phyloP scores from a whole-genome alignment of 92 coral and sea anemone genomes.

The Umimayanthus kanabou region DNA sequence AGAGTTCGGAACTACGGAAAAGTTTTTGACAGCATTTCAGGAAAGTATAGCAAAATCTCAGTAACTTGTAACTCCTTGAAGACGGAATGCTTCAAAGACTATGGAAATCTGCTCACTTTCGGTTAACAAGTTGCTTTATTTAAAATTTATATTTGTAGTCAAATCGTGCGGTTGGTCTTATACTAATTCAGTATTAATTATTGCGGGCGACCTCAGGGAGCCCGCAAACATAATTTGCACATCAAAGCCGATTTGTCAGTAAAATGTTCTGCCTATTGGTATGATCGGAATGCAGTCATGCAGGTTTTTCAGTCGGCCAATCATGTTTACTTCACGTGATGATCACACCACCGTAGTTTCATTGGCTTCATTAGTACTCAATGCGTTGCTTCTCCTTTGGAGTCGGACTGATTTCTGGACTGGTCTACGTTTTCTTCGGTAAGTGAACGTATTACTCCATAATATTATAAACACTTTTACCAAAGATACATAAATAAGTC shows the following conservation, averaged over 20 bases:
- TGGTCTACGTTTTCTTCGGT: background rate
- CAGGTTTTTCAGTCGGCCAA: background rate
- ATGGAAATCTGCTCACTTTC: too few relatives aligned
- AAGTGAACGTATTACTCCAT: background rate
- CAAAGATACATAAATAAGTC: conserved; percentile 18
- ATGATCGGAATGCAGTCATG: conserved; percentile 5
- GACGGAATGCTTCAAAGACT: too few relatives aligned
- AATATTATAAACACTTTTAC: conserved; percentile 7
- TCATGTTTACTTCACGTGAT: background rate
- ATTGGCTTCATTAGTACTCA: background rate
- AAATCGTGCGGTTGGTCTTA: too few relatives aligned
- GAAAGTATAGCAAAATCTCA: too few relatives aligned
- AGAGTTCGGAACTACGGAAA: too few relatives aligned
- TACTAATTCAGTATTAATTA: background rate
- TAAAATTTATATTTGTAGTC: too few relatives aligned
- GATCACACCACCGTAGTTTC: background rate
- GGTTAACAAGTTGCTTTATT: too few relatives aligned
- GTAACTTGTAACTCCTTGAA: too few relatives aligned
- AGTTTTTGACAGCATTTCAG: too few relatives aligned
- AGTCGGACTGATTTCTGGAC: background rate
- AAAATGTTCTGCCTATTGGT: conserved; percentile 15
- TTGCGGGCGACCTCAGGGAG: background rate
- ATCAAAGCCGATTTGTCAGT: background rate
- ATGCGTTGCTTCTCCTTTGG: background rate
- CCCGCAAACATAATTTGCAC: background rate